These are phyloP conservation scores for Cerastis rubricosa DNA, from an alignment of 2,888 invertebrate species.

Conservation along the genomic window DNA sequence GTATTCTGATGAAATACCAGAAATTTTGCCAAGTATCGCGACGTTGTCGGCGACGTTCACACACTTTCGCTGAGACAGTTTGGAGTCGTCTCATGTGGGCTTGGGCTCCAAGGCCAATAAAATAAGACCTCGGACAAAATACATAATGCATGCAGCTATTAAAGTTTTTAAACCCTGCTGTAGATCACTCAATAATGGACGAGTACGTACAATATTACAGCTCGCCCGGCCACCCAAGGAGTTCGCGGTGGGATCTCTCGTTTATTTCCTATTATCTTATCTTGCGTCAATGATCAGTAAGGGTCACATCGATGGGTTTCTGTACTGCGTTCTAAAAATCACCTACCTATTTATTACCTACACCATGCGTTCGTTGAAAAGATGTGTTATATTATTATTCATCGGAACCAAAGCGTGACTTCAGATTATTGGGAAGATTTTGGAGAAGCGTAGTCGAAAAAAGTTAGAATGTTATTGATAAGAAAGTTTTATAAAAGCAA, in stretches of 20 bases:
- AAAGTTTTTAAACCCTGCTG: constrained; percentile 61
- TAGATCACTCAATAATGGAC: constrained; percentile 78
- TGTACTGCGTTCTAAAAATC: constrained; percentile 40
- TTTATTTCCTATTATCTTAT: constrained; percentile 86
- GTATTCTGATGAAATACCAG: constrained; percentile 83
- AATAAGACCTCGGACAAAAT: constrained; percentile 70
- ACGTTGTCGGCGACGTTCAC: constrained; percentile 74
- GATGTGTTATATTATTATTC: constrained; percentile 26
- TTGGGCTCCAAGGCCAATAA: constrained; percentile 68
- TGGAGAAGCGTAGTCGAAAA: not conserved
- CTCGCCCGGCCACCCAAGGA: constrained; percentile 83
- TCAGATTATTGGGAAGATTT: constrained; percentile 21
- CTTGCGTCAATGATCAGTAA: constrained; percentile 80
- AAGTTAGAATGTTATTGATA: not conserved
- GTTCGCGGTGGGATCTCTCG: constrained; percentile 77
- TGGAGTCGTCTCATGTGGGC: constrained; percentile 75
- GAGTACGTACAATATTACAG: constrained; percentile 73
- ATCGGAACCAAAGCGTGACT: constrained; percentile 18
- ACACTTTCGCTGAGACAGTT: constrained; percentile 90
- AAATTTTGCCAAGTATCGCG: constrained; percentile 84
- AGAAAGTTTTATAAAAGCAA: not conserved
- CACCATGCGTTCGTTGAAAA: constrained; percentile 10
- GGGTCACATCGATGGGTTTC: constrained; percentile 67
- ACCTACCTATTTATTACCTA: constrained; percentile 31
- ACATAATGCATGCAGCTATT: constrained; percentile 60